Conservation (phyloP, 2,888 invertebrate genomes). For the Luperina nickerlii region DNA sequence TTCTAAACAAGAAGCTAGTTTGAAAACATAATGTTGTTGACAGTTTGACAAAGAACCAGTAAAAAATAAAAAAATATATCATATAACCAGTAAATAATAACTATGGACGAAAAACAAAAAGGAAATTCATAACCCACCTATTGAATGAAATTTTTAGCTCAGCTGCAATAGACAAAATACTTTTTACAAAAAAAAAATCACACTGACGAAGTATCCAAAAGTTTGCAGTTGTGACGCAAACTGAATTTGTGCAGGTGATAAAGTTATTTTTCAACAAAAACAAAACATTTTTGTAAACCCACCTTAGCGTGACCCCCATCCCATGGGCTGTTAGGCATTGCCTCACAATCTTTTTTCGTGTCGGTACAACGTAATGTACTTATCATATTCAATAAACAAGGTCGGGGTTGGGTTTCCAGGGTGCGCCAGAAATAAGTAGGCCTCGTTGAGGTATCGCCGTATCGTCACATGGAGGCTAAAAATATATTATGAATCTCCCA, state of each 20-base stretch:
- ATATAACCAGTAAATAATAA: background rate
- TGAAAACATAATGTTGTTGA: background rate
- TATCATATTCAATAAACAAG: conserved; percentile 19
- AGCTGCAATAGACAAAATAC: too few species aligned
- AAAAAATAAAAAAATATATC: too few species aligned
- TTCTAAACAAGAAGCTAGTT: background rate
- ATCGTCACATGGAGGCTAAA: background rate
- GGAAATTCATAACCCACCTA: background rate
- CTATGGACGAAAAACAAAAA: background rate
- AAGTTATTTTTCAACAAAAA: background rate
- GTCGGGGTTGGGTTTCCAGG: conserved; percentile 36
- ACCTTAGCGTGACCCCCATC: background rate
- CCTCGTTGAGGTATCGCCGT: background rate
- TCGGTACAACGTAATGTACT: background rate
- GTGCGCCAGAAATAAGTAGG: conserved; percentile 25
- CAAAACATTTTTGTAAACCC: background rate
- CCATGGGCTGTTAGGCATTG: background rate
- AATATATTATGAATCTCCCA: conserved; percentile 1
- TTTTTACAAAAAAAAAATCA: too few species aligned
- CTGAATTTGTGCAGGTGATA: background rate
- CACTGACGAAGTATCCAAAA: too few species aligned
- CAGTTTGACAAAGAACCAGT: too few species aligned
- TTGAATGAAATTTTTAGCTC: background rate
- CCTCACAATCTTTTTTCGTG: conserved; percentile 10
- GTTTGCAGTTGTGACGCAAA: background rate